Base-by-base conservation (phyloP, 2,888 invertebrate species). In the Leptinotarsa peninsularis region DNA sequence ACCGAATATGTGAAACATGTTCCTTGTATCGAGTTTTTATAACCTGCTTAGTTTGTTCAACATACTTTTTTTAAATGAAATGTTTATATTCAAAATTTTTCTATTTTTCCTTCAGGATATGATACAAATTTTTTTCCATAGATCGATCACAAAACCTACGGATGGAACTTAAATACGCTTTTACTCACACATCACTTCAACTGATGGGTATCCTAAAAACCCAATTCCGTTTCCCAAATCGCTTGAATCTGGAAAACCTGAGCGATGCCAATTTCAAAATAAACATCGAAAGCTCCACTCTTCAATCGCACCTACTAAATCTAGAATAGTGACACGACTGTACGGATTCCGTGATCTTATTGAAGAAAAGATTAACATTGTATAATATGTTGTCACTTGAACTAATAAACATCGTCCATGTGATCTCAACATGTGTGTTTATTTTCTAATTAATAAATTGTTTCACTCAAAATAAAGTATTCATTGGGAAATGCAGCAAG, bases 381-480 rank as follows among this genome's bases (percentile, higher is more conserved):
- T 80, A 77, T 73, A 73, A 77, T 80, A 71, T 75, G 75, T 71
- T 78, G 78, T 78, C 78, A 72, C 78, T 77, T 75, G 71, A 76
- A 78, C 77, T 75, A 80, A 80, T 66, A 66, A 72, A 66, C 69
- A 72, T 63, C 73, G 71, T 74, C 79, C 79, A 79, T 76, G 78
- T 78, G 79, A 79, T 80, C 75, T 75, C 74, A 80, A 78, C 82
- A 82, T 79, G 80, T 82, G 82, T 82, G 82, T 82, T 82, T 82
- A 77, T 81, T 82, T 81, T 74, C 80, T 77, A 81, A 78, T 80
- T 81, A 79, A 82, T 66, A 72, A 72, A 72, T 81, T 72, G 74
- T 74, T 76, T 67, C 63, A 76, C 74, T 74, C 71, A 69, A 73
- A 73, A 73, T 63, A 71, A 73, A 74, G 50, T 52, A 69, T 69